Conservation (phyloP, 1,140 invertebrate species). For the Zophobas atratus region DNA sequence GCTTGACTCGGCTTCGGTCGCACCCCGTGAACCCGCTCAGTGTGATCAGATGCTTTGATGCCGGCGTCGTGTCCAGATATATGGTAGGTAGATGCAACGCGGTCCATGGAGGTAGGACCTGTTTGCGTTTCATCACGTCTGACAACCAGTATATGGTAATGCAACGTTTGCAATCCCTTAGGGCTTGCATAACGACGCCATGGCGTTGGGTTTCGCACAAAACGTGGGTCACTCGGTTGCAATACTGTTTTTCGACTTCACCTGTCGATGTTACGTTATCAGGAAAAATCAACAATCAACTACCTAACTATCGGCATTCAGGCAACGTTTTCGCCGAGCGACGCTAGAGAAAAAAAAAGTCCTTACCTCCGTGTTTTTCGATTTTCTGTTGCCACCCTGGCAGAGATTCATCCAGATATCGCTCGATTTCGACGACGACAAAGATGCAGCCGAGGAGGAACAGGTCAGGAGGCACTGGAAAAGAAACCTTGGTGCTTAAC, state of each 20-base stretch:
- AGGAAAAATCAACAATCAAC: neutral
- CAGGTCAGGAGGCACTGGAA: slow-evolving; percentile 85
- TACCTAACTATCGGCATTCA: no score
- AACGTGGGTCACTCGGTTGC: slow-evolving; percentile 90
- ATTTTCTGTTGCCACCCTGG: slow-evolving; percentile 87
- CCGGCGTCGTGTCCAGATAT: slow-evolving; percentile 82
- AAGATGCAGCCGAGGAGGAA: slow-evolving; percentile 95
- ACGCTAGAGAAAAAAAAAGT: neutral
- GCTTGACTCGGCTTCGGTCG: slow-evolving; percentile 84
- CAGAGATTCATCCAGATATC: slow-evolving; percentile 74
- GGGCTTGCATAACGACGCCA: slow-evolving; percentile 87
- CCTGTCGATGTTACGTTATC: slow-evolving; percentile 63
- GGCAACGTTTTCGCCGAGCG: neutral
- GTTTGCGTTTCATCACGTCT: slow-evolving; percentile 88
- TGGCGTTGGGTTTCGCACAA: slow-evolving; percentile 92
- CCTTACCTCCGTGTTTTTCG: slow-evolving; percentile 81
- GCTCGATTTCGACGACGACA: slow-evolving; percentile 73
- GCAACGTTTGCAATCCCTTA: slow-evolving; percentile 73
- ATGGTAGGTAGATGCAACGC: slow-evolving; percentile 92
- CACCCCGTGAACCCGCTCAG: slow-evolving; percentile 90
- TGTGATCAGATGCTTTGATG: slow-evolving; percentile 81
- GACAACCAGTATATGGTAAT: slow-evolving; percentile 96
- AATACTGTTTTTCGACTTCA: slow-evolving; percentile 89
- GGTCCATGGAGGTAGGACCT: slow-evolving; percentile 89
- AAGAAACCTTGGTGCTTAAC: slow-evolving; percentile 41